Conservation (phyloP, 2,888 invertebrate genomes). For the Mesorhabditis spiculigera region DNA sequence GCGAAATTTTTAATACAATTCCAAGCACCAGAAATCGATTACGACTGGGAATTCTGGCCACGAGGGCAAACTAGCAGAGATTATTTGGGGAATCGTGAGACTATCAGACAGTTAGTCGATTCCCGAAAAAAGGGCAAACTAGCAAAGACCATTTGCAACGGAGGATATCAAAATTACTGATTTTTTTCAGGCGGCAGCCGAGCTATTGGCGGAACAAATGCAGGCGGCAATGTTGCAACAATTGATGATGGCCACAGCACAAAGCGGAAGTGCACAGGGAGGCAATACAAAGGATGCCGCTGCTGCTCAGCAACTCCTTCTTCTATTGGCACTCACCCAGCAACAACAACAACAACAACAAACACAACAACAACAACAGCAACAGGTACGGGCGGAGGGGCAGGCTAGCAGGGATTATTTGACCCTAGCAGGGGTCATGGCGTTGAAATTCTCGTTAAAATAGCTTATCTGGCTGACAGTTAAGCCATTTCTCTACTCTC, state of each 20-base stretch:
- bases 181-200: background rate
- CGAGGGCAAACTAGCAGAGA: too few species aligned
- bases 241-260: background rate
- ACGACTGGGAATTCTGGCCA: too few species aligned
- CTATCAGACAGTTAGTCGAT: too few species aligned
- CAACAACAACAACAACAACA: background rate
- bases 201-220: background rate
- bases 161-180: background rate
- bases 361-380: background rate
- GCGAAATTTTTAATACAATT: too few species aligned
- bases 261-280: background rate
- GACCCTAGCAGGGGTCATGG: too few species aligned
- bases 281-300: background rate
- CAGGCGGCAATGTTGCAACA: slow-evolving; percentile 3
- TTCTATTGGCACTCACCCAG: background rate
- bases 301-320: background rate
- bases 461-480: too few species aligned
- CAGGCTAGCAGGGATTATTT: too few species aligned
- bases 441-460: too few species aligned
- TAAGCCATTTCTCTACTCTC: too few species aligned
- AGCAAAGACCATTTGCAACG: background rate
- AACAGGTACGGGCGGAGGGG: too few species aligned
- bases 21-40: too few species aligned
- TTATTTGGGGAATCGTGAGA: too few species aligned
- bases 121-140: background rate